Percentiles rank a stretch among this genome's conserved stretches.
Conservation (phyloP, 2,797 vertebrate species). For the Yasuhikotakia modesta region DNA sequence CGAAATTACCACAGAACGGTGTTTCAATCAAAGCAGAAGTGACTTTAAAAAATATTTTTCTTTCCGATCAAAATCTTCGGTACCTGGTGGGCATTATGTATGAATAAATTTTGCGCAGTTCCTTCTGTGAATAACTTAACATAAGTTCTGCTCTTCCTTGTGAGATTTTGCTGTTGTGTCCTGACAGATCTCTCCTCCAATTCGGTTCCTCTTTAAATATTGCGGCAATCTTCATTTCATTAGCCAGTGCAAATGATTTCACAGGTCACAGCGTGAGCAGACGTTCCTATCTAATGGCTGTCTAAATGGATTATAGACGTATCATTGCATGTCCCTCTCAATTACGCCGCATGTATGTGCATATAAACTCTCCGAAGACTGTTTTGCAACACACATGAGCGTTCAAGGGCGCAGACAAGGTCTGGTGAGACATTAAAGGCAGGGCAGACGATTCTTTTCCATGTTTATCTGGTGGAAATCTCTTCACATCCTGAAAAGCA, state of each 20-base stretch:
- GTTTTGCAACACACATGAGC: not conserved
- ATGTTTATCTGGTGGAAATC: too few species aligned
- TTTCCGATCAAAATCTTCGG: not conserved
- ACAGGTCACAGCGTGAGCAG: constrained; percentile 49
- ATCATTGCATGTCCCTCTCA: constrained; percentile 51
- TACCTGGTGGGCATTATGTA: not conserved
- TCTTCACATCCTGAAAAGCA: too few species aligned
- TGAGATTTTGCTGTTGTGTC: not conserved
- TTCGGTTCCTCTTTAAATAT: constrained; percentile 20
- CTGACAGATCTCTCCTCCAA: not conserved
- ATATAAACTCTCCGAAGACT: not conserved
- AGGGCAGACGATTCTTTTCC: too few species aligned
- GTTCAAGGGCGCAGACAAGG: not conserved
- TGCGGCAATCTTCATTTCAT: constrained; percentile 34
- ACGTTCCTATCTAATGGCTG: constrained; percentile 46
- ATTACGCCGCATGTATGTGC: constrained; percentile 42
- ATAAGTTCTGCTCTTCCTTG: too few species aligned
- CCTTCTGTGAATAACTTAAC: not conserved
- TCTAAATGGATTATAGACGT: constrained; percentile 54
- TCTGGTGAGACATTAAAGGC: not conserved
- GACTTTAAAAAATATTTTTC: not conserved
- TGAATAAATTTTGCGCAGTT: constrained; percentile 10
- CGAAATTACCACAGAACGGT: not conserved
- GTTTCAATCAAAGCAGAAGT: not conserved
- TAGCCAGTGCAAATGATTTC: constrained; percentile 50